phyloP scores from a whole-genome alignment of 2,888 invertebrate genomes.

The Eilema caniola region DNA sequence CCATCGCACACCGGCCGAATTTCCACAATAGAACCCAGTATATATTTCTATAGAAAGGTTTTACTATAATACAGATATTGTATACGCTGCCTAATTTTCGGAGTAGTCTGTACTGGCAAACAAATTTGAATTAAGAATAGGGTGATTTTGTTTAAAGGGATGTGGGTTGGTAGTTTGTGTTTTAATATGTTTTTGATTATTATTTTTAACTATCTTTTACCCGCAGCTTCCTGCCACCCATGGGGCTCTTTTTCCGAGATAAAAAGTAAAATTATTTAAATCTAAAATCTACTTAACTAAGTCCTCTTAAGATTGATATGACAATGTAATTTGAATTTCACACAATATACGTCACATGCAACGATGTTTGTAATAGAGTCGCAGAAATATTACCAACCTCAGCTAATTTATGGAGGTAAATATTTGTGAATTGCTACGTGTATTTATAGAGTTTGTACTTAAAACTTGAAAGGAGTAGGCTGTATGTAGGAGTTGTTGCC shows the following conservation, averaged over 20 bases:
- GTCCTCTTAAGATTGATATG: not conserved
- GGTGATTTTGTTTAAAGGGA: not conserved
- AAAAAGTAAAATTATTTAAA: too few species aligned
- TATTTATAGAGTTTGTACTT: not conserved
- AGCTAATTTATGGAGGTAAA: not conserved
- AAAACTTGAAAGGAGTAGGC: not conserved
- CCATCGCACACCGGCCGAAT: slow-evolving; percentile 66
- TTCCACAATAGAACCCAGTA: slow-evolving; percentile 57
- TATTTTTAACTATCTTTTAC: not conserved
- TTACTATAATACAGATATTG: slow-evolving; percentile 15
- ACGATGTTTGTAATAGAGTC: not conserved
- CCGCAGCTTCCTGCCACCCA: too few species aligned
- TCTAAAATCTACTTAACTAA: too few species aligned
- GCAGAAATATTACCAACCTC: not conserved
- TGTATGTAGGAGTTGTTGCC: not conserved
- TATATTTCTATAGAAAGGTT: slow-evolving; percentile 14
- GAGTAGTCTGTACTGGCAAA: not conserved
- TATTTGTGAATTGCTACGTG: not conserved
- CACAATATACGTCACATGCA: not conserved
- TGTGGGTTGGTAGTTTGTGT: not conserved
- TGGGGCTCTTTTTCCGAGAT: too few species aligned
- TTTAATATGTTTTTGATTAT: not conserved
- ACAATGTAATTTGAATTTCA: not conserved
- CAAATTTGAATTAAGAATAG: slow-evolving; percentile 13
- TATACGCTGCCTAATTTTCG: slow-evolving; percentile 13